Percentiles rank a stretch among this genome's conserved stretches.
Evolutionary conservation across 2,888 invertebrate species (phyloP).

Genomic region (Caenorhabditis becei): DNA sequence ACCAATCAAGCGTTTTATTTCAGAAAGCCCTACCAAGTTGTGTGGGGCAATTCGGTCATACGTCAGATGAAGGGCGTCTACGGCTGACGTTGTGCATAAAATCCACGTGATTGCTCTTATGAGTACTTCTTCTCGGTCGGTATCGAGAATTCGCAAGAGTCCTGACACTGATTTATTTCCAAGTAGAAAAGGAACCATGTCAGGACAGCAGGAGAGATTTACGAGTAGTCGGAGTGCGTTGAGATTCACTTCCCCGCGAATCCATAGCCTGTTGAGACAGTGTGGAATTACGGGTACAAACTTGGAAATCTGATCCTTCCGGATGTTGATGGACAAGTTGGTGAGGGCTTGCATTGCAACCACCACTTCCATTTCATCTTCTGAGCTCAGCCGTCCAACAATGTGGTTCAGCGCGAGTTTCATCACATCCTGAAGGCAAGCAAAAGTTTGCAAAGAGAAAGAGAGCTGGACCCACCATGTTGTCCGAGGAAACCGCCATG

Average conservation of each 20-base stretch:
- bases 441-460: too few species aligned
- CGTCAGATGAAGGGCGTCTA: constrained; percentile 75
- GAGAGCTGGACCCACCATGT: constrained; percentile 39
- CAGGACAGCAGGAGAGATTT: constrained; percentile 85
- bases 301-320: constrained; percentile 67
- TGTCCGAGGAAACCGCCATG: constrained; percentile 73
- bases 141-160: constrained; percentile 74
- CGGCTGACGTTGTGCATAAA: constrained; percentile 76
- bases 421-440: constrained; percentile 66
- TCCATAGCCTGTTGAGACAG: constrained; percentile 74
- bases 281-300: constrained; percentile 74
- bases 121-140: constrained; percentile 76
- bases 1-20: constrained; percentile 7
- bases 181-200: constrained; percentile 85
- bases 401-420: constrained; percentile 66
- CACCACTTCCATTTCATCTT: constrained; percentile 77
- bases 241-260: constrained; percentile 76
- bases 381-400: constrained; percentile 67
- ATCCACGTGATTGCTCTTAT: constrained; percentile 78
- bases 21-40: constrained; percentile 62
- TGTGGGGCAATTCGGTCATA: constrained; percentile 74
- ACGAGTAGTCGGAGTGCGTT: constrained; percentile 84
- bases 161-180: constrained; percentile 83
- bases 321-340: constrained; percentile 76
- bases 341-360: constrained; percentile 79